Base-by-base conservation (phyloP, 2,113 vertebrate genomes). In the Nycticebus coucang region DNA sequence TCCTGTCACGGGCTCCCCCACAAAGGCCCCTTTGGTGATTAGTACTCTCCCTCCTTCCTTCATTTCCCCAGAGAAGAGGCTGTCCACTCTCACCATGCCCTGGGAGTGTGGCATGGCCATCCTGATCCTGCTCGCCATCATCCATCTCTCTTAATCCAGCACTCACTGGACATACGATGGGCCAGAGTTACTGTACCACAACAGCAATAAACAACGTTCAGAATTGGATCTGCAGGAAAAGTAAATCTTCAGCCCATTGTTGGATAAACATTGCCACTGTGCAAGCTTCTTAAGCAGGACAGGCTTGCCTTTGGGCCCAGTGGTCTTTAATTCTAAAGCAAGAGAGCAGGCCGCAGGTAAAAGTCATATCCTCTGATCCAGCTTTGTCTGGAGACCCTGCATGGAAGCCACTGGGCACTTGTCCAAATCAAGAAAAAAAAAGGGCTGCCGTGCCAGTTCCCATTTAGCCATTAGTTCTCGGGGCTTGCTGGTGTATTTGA, bases 21-120 rank as follows among this genome's bases (percentile, higher is more conserved):
- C 33, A 18, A 30, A 21, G 24, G 30, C 15, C 35, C 0, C 4
- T 4, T 1, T 10, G 35, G 59, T 7, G 4, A 35, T 50, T 21
- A 26, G 45, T 9, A 59, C 5, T n/a, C 28, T 15, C 18, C 19
- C n/a, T 21, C 5, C 41, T 7, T 50, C 11, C 45, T 19, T 30
- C 11, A 0, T 7, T 5, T 26, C 33, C 24, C 15, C n/a, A 37
- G 66, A 60, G 22, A 18, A 1, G 7, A 26, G 37, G 59, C 11
- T 37, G 64, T n/a, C n/a, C 2, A 1, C 9, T 15, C 18, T 68
- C 2, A 0, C 6, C 19, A 7, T 4, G 5, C 15, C 0, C 0
- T 7, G 1, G 14, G 26, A 6, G 2, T 4, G 14, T 21, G 18
- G 60, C 19, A 3, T 0, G 26, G 37, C 35, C 19, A 1, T 35